Conservation (phyloP, 2,797 vertebrate species). For the Ciconia nigra region DNA sequence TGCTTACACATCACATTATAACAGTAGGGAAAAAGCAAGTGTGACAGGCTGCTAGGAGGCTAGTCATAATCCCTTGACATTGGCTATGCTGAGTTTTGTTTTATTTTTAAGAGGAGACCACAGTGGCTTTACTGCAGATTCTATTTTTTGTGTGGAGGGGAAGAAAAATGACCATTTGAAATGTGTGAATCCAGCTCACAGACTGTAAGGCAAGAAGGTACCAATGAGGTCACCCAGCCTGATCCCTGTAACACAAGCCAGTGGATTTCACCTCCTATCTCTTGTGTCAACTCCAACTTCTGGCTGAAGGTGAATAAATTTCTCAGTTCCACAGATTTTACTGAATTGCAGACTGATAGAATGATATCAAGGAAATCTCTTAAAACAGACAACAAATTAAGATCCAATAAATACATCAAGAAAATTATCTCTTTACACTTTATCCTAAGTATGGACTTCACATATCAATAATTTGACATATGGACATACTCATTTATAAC, state of each 20-base stretch:
- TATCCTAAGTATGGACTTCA: background rate
- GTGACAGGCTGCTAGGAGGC: background rate
- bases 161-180: background rate
- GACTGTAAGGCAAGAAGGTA: background rate
- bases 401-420: background rate
- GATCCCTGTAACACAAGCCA: background rate
- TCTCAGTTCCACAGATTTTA: background rate
- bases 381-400: background rate
- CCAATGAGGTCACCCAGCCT: background rate
- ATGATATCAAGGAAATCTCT: background rate
- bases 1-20: background rate
- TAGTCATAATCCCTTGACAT: background rate
- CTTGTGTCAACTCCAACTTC: background rate
- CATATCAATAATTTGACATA: background rate
- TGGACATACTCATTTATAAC: background rate
- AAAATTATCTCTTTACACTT: background rate
- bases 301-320: background rate
- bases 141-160: background rate
- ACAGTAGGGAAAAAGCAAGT: background rate
- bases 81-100: background rate
- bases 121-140: background rate
- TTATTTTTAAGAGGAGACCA: background rate
- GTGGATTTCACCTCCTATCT: background rate
- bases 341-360: background rate
- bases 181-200: background rate